Conservation (phyloP, 1,140 invertebrate genomes). For the Philopotamus ludificatus region DNA sequence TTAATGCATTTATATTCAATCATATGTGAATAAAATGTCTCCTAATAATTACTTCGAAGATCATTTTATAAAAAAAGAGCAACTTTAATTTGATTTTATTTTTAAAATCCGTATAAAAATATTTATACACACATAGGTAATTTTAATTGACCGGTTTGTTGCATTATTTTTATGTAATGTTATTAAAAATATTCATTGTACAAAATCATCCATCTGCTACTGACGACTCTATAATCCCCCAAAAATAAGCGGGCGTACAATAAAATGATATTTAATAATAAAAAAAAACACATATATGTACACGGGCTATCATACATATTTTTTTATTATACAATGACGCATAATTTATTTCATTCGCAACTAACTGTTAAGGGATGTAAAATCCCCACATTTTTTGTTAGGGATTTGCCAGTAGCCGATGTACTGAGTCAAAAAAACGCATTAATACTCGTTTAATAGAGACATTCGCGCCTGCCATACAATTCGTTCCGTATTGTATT, state of each 20-base stretch:
- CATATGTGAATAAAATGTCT: no score
- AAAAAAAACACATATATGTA: no score
- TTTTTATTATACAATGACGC: not conserved
- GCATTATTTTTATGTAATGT: no score
- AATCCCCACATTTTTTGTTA: slow-evolving; percentile 13
- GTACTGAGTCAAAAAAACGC: slow-evolving; percentile 11
- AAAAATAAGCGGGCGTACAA: not conserved
- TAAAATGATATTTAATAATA: not conserved
- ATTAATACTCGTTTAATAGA: slow-evolving; percentile 40
- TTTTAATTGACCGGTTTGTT: no score
- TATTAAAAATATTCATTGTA: no score
- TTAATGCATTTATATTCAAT: slow-evolving; percentile 14
- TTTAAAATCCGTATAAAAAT: no score
- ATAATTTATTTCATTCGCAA: not conserved
- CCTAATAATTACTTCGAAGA: no score
- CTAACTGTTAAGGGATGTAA: not conserved
- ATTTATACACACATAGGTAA: no score
- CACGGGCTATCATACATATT: no score
- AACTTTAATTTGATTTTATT: no score
- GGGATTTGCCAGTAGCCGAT: not conserved
- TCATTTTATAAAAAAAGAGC: no score
- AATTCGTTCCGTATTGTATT: slow-evolving; percentile 27
- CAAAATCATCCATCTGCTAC: no score
- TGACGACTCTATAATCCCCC: not conserved
- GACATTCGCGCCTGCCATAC: slow-evolving; percentile 33